These are phyloP conservation scores for Myotis myotis DNA, from an alignment of 2,797 vertebrate genomes.

Conservation along the genomic window DNA sequence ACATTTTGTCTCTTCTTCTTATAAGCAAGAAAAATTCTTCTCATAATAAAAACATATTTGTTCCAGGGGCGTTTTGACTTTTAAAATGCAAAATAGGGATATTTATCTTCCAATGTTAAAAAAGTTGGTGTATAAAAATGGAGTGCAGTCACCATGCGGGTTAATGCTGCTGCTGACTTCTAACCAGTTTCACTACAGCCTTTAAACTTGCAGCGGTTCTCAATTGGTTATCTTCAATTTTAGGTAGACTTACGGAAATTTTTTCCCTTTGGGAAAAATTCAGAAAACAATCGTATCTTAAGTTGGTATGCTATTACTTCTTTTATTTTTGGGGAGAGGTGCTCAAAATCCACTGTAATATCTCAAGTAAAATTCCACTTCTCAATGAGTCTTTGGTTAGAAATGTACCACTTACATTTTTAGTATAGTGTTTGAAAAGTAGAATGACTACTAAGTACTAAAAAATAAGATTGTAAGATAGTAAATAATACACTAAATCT, in stretches of 20 bases:
- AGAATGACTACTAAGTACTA: slow-evolving; percentile 9
- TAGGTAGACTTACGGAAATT: background rate
- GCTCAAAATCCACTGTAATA: slow-evolving; percentile 12
- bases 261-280: background rate
- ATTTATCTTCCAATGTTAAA: slow-evolving; percentile 16
- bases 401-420: background rate
- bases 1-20: slow-evolving; percentile 36
- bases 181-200: background rate
- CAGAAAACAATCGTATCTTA: background rate
- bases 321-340: background rate
- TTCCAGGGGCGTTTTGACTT: background rate
- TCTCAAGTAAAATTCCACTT: slow-evolving; percentile 56
- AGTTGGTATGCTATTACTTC: background rate
- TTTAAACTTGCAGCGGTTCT: too few relatives aligned
- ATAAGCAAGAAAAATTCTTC: slow-evolving; percentile 30
- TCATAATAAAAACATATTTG: background rate
- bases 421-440: background rate
- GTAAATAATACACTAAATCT: background rate
- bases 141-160: background rate
- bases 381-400: background rate
- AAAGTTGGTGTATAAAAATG: background rate
- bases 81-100: background rate
- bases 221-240: background rate
- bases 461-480: slow-evolving; percentile 22
- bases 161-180: background rate